Percentiles rank a stretch among this genome's conserved stretches.
Evolutionary conservation across 2,113 vertebrate genomes (phyloP).

Genomic region (Nipponia nippon): DNA sequence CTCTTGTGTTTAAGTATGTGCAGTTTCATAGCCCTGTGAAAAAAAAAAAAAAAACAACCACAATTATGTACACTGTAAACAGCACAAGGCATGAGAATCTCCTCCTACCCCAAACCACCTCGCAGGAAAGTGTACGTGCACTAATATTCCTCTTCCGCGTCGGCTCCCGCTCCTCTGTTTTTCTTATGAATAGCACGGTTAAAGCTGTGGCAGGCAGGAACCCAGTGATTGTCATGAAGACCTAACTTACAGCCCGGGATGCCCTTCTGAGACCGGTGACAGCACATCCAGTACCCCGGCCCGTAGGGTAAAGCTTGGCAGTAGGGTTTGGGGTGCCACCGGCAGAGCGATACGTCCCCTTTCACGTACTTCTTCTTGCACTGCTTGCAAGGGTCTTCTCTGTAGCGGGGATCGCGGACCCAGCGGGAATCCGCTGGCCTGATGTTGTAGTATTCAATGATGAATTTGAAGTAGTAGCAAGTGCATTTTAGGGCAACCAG

Average conservation of each 20-base stretch:
- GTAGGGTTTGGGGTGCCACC: conserved; percentile 97
- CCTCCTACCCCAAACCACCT: conserved; percentile 44
- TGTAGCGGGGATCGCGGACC: conserved; percentile 93
- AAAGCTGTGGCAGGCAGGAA: conserved; percentile 89
- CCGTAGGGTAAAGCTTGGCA: conserved; percentile 93
- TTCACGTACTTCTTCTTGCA: conserved; percentile 89
- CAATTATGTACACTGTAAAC: conserved; percentile 93
- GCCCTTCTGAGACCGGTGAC: conserved; percentile 84
- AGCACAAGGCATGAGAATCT: conserved; percentile 79
- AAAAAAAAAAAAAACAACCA: neutral
- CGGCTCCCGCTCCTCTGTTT: conserved; percentile 62
- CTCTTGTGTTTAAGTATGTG: conserved; percentile 75
- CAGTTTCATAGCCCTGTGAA: conserved; percentile 78
- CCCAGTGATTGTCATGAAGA: conserved; percentile 97
- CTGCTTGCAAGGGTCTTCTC: conserved; percentile 95
- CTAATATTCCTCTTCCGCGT: conserved; percentile 78
- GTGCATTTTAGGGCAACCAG: conserved; percentile 92
- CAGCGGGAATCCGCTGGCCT: conserved; percentile 91
- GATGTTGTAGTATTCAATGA: conserved; percentile 90
- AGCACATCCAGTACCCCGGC: conserved; percentile 97
- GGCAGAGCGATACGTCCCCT: conserved; percentile 91
- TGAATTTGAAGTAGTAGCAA: conserved; percentile 88
- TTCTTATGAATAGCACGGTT: conserved; percentile 85
- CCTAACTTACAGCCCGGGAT: conserved; percentile 90
- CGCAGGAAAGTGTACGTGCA: conserved; percentile 24